phyloP scores from a whole-genome alignment of 2,888 invertebrate genomes.

The Pyrochroa serraticornis region DNA sequence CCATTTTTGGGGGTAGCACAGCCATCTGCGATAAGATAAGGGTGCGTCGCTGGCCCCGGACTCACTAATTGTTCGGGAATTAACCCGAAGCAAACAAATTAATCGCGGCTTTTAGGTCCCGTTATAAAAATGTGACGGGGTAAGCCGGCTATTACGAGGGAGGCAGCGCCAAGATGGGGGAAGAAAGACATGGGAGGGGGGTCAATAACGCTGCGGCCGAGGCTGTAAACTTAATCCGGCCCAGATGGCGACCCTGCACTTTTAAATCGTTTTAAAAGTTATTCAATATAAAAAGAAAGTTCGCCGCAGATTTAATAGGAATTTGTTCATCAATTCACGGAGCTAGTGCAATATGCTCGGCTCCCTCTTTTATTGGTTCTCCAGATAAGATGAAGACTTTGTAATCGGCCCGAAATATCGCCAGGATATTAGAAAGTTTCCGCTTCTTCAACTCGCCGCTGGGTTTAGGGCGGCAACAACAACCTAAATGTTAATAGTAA shows the following conservation, averaged over 20 bases:
- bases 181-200: slow-evolving; percentile 27
- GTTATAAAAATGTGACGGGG: slow-evolving; percentile 55
- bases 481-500: too few relatives aligned
- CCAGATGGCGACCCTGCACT: slow-evolving; percentile 57
- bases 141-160: slow-evolving; percentile 40
- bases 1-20: slow-evolving; percentile 8
- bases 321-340: slow-evolving; percentile 61
- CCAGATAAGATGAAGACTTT: slow-evolving; percentile 41
- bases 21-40: slow-evolving; percentile 34
- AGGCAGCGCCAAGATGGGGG: slow-evolving; percentile 28
- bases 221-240: slow-evolving; percentile 58
- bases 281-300: slow-evolving; percentile 60
- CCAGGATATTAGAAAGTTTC: slow-evolving; percentile 44
- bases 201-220: slow-evolving; percentile 46
- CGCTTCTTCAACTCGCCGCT: slow-evolving; percentile 22
- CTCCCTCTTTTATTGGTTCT: slow-evolving; percentile 47
- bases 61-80: slow-evolving; percentile 56
- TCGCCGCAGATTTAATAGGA: slow-evolving; percentile 59
- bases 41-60: slow-evolving; percentile 38
- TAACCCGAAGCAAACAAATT: slow-evolving; percentile 56
- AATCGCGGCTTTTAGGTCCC: slow-evolving; percentile 53
- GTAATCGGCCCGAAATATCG: slow-evolving; percentile 42
- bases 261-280: slow-evolving; percentile 60
- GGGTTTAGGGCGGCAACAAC: not conserved
- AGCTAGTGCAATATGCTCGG: slow-evolving; percentile 49